Evolutionary conservation across 2,888 invertebrate species (phyloP), one percentile per base, ranked within the genome.

Genomic region (Beris chalybata): DNA sequence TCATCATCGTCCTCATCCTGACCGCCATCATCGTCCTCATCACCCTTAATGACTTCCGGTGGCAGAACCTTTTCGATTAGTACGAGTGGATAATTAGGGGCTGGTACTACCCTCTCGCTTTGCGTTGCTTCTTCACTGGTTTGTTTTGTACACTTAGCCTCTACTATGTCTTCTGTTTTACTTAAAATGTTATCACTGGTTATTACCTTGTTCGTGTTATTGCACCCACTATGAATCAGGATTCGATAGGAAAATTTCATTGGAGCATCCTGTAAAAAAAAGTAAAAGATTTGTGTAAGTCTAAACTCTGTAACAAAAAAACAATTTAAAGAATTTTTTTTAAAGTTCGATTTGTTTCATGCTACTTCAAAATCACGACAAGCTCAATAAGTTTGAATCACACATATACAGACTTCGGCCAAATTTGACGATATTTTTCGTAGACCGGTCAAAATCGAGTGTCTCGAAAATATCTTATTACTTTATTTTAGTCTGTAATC

Each of bases 241-340:
- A 89, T 86, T 53, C 86, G 83, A 76, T 87, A 88, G 77, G 84
- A 86, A 76, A 89, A 87, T 67, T 85, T 79, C 84, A 89, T 84
- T 12, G 88, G 88, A 64, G 85, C 84, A 53, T 83, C 82, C 88
- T 88, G 80, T 29, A 75, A 67, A 31, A 32, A 48, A 13, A 57
- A 22, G 44, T 11, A 45, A 32, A 63, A 38, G 9, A 38, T 38
- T 9, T 38, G 22, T 22, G 3, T 38, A 38, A 38, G 38, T 38
- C 38, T 22, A 22, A 22, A 22, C 1, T 22, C 22, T 22, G 22
- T 22, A 22, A 22, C 22, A 2, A 22, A 22, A 22, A 22, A 22
- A 22, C 22, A 2, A 22, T 22, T 22, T 22, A 22, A 22, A 2
- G 2, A 22, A 22, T 22, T 22, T 22, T 22, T 22, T 22, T n/a